Conservation (phyloP, 2,113 vertebrate species). For the Erythrocebus patas region DNA sequence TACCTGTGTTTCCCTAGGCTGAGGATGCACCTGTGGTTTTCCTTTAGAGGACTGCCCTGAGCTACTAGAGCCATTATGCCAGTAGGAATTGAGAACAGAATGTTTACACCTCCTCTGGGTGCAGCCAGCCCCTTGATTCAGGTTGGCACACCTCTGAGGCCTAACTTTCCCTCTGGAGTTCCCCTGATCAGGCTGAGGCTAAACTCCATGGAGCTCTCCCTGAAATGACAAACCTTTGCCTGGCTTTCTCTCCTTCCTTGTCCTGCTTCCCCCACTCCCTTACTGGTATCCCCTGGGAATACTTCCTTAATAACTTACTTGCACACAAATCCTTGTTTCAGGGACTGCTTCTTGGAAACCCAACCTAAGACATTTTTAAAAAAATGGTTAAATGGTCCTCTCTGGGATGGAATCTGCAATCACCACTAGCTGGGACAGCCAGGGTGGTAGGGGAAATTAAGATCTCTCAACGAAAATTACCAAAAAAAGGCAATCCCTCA, state of each 20-base stretch:
- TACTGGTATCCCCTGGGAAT: neutral
- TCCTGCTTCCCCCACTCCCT: neutral
- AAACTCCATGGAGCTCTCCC: neutral
- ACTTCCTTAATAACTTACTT: neutral
- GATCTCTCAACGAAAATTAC: neutral
- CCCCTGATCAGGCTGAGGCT: neutral
- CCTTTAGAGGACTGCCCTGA: neutral
- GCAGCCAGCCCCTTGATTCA: neutral
- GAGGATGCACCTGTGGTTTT: neutral
- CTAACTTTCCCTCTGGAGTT: neutral
- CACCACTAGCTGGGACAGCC: neutral
- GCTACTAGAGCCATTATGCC: neutral
- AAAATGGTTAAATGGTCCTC: neutral
- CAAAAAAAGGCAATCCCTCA: neutral
- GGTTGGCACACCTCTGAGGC: neutral
- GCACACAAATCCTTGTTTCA: neutral
- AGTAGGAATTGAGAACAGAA: neutral
- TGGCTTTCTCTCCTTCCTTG: neutral
- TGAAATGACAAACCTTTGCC: neutral
- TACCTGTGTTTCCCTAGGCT: neutral
- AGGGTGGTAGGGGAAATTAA: neutral
- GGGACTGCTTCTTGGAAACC: neutral
- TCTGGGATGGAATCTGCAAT: neutral
- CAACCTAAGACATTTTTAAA: neutral
- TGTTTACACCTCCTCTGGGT: neutral